Evolutionary conservation across 2,888 invertebrate genomes (phyloP).

Genomic region (Ectemnius cavifrons): DNA sequence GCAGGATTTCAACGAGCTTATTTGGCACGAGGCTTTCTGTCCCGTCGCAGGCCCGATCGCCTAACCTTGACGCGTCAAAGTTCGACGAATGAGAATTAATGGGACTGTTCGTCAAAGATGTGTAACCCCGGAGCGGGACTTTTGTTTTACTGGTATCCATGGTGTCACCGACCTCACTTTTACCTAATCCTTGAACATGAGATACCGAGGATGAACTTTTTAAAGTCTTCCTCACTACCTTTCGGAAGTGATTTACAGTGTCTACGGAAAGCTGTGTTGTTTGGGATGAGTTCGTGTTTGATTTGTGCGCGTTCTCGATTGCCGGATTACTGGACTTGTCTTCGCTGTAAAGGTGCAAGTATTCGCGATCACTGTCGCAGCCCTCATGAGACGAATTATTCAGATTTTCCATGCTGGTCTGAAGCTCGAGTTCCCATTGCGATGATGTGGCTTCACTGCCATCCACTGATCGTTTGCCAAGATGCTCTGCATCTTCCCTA

Average conservation of each 20-base stretch:
- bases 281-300: constrained; percentile 21
- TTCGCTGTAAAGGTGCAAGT: constrained; percentile 23
- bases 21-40: constrained; percentile 49
- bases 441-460: constrained; percentile 84
- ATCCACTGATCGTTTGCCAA: constrained; percentile 87
- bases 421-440: constrained; percentile 88
- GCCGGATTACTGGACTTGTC: constrained; percentile 17
- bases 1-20: constrained; percentile 30
- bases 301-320: constrained; percentile 2
- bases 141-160: constrained; percentile 13
- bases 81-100: constrained; percentile 62
- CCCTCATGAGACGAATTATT: constrained; percentile 79
- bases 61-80: constrained; percentile 41
- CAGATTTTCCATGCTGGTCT: constrained; percentile 87
- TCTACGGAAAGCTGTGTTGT: constrained; percentile 22
- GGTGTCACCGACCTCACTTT: constrained; percentile 12
- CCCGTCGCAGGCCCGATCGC: constrained; percentile 17
- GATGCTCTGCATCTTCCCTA: constrained; percentile 84
- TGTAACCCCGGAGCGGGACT: constrained; percentile 47
- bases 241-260: constrained; percentile 30
- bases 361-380: constrained; percentile 23
- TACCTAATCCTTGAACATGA: constrained; percentile 8
- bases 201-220: constrained; percentile 15
- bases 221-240: constrained; percentile 21
- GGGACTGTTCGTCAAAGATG: constrained; percentile 69